A percentile compares a stretch with the other conserved stretches of the same genome.
Evolutionary conservation across 2,797 vertebrate genomes (phyloP).

Genomic region (Eremophila alpestris): DNA sequence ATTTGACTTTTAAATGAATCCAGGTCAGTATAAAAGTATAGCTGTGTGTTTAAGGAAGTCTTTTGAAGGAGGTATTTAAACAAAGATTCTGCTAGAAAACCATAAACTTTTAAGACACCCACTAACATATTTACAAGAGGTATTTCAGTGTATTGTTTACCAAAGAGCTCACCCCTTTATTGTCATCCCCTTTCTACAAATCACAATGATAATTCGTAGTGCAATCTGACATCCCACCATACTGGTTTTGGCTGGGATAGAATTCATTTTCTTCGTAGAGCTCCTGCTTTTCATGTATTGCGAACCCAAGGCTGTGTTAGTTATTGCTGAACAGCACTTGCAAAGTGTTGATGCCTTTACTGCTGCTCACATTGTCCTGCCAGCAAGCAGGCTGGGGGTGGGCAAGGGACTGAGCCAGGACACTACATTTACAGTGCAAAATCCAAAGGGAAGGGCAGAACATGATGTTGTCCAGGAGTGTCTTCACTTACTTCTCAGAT

Average conservation of each 20-base stretch:
- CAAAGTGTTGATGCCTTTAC: background rate
- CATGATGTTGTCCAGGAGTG: background rate
- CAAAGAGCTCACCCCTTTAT: background rate
- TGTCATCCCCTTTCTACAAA: background rate
- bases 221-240: background rate
- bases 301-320: background rate
- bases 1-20: background rate
- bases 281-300: background rate
- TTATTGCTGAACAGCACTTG: background rate
- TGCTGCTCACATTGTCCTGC: background rate
- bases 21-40: background rate
- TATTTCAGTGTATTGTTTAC: background rate
- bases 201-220: background rate
- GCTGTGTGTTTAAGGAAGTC: background rate
- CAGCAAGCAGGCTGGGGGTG: background rate
- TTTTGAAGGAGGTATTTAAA: background rate
- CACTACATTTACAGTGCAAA: background rate
- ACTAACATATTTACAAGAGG: background rate
- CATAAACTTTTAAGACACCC: background rate
- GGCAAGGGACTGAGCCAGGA: background rate
- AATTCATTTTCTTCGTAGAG: background rate
- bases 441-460: background rate
- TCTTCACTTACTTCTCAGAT: background rate
- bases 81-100: background rate
- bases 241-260: background rate